Conservation (phyloP, 2,797 vertebrate genomes). For the Vireo griseus region DNA sequence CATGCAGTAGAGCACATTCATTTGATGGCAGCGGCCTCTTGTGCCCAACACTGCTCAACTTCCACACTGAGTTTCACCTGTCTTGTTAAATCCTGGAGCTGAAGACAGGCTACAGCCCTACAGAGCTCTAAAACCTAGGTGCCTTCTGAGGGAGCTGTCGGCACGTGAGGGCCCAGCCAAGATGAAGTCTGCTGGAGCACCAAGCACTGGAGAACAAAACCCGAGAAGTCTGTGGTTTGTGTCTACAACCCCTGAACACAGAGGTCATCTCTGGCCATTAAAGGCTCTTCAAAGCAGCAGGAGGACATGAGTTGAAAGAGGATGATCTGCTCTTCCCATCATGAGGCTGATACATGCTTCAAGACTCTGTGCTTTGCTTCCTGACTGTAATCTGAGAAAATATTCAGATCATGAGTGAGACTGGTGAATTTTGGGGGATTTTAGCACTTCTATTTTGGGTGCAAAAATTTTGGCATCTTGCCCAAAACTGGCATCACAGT, state of each 20-base stretch:
- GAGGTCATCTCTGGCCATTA: neutral
- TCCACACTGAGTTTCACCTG: neutral
- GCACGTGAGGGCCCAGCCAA: accelerated
- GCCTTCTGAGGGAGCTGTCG: neutral
- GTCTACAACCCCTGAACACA: neutral
- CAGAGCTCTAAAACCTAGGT: neutral
- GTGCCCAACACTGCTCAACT: neutral
- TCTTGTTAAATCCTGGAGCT: neutral
- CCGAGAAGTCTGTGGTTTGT: accelerated
- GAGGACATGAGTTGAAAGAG: neutral
- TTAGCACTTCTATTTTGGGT: slow-evolving; percentile 26
- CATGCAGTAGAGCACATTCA: accelerated
- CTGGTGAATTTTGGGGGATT: slow-evolving; percentile 29
- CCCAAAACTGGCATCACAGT: neutral
- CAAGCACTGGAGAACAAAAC: neutral
- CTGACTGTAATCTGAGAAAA: neutral
- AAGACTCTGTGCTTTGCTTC: neutral
- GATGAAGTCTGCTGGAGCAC: neutral
- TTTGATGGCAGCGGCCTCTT: neutral
- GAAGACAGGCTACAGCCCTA: neutral
- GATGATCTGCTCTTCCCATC: neutral
- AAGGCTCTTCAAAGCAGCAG: neutral
- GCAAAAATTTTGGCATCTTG: slow-evolving; percentile 1
- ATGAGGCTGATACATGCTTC: neutral
- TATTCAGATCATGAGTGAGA: slow-evolving; percentile 18